Percentiles rank a stretch among this genome's conserved stretches.
phyloP scores from a whole-genome alignment of 2,113 vertebrate genomes.

The Nanorana parkeri region DNA sequence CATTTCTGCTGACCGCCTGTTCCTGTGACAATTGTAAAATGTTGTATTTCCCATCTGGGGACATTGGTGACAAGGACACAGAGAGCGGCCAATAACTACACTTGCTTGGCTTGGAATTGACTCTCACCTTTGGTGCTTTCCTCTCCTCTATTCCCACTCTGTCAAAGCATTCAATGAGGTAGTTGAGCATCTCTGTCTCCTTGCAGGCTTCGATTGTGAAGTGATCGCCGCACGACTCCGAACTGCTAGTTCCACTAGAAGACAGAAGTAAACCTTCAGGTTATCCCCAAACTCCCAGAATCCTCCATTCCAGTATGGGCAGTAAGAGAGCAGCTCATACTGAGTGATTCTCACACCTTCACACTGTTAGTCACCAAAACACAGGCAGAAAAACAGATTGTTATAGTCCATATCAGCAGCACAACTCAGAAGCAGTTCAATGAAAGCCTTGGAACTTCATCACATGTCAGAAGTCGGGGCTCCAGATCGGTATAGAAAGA shows the following conservation, averaged over 20 bases:
- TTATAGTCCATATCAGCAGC: not conserved
- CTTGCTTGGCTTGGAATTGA: too few relatives aligned
- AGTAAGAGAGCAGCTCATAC: not conserved
- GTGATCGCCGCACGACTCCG: slow-evolving; percentile 89
- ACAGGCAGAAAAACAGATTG: not conserved
- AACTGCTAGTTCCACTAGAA: slow-evolving; percentile 77
- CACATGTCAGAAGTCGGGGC: not conserved
- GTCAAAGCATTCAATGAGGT: slow-evolving; percentile 99
- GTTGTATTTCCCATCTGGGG: too few relatives aligned
- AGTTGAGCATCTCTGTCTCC: slow-evolving; percentile 99
- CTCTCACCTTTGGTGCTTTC: slow-evolving; percentile 94
- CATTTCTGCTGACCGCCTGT: too few relatives aligned
- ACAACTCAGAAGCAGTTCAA: not conserved
- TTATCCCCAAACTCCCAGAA: not conserved
- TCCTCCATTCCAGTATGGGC: not conserved
- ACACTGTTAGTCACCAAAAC: not conserved
- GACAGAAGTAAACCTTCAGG: not conserved
- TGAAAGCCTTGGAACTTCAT: not conserved
- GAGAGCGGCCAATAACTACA: too few relatives aligned
- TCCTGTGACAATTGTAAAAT: too few relatives aligned
- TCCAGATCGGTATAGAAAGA: too few relatives aligned
- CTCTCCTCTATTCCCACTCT: slow-evolving; percentile 98
- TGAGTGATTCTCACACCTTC: not conserved
- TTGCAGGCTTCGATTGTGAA: slow-evolving; percentile 96
- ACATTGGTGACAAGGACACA: too few relatives aligned